phyloP scores from a whole-genome alignment of 1,140 invertebrate genomes.

The Luehdorfia chinensis region DNA sequence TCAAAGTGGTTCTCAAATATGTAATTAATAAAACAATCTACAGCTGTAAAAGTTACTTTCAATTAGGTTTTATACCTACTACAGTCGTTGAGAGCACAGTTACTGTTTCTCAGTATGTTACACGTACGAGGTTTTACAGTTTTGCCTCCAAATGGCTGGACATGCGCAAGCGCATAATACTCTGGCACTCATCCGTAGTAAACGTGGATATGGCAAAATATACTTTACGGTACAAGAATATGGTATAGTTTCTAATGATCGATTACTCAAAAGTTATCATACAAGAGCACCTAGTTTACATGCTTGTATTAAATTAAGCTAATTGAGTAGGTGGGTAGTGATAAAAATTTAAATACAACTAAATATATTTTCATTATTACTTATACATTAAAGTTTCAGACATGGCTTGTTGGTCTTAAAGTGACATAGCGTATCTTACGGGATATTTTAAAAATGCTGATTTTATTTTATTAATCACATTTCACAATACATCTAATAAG shows the following conservation, averaged over 20 bases:
- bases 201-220: background rate
- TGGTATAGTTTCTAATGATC: background rate
- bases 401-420: background rate
- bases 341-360: slow-evolving; percentile 14
- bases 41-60: too few species aligned
- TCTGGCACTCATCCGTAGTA: background rate
- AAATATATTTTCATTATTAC: slow-evolving; percentile 16
- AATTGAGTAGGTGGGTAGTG: slow-evolving; percentile 19
- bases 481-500: too few species aligned
- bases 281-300: slow-evolving; percentile 11
- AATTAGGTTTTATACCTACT: too few species aligned
- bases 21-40: too few species aligned
- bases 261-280: background rate
- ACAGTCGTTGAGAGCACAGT: too few species aligned
- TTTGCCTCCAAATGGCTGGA: slow-evolving; percentile 3
- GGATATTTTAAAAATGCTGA: too few species aligned
- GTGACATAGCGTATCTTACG: too few species aligned
- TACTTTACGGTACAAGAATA: background rate
- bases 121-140: slow-evolving; percentile 1
- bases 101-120: background rate
- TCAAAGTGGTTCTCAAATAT: too few species aligned
- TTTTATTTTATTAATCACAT: too few species aligned
- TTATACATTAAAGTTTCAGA: background rate
- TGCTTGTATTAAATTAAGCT: slow-evolving; percentile 22
- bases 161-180: slow-evolving; percentile 1